Evolutionary conservation across 30 jellyfish, hydroid and myxozoan genomes (phyloP).

Genomic region (Hydractinia symbiolongicarpus): DNA sequence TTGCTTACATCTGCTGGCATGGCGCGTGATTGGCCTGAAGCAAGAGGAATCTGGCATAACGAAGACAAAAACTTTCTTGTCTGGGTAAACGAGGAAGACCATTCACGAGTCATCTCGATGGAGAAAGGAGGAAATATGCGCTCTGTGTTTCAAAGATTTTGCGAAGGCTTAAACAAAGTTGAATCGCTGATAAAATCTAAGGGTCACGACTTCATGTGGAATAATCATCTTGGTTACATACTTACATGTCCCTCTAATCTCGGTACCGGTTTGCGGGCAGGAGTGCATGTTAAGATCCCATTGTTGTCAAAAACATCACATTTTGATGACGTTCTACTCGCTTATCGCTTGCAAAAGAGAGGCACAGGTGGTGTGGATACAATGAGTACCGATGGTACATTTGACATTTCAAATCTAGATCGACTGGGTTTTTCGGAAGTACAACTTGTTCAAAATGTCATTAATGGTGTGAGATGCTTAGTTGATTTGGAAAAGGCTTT

Average conservation of each 20-base stretch:
- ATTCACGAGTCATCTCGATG: conserved; percentile 79
- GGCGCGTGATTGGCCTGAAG: conserved; percentile 93
- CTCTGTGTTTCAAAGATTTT: conserved; percentile 60
- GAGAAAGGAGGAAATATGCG: conserved; percentile 82
- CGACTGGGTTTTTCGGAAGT: conserved; percentile 87
- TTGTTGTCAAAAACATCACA: conserved; percentile 31
- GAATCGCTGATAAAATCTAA: conserved; percentile 48
- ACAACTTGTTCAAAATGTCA: neutral
- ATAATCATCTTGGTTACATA: conserved; percentile 69
- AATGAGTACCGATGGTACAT: conserved; percentile 65
- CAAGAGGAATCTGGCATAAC: conserved; percentile 81
- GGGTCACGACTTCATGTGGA: conserved; percentile 80
- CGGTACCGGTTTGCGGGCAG: conserved; percentile 63
- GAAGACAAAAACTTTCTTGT: conserved; percentile 57
- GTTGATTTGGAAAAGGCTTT: neutral
- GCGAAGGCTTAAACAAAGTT: conserved; percentile 50
- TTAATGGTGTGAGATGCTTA: neutral
- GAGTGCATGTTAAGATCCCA: conserved; percentile 72
- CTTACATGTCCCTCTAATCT: conserved; percentile 88
- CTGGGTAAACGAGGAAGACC: conserved; percentile 93
- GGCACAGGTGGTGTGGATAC: conserved; percentile 88
- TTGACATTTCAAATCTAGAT: conserved; percentile 72
- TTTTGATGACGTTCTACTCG: conserved; percentile 34
- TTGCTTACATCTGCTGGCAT: conserved; percentile 62
- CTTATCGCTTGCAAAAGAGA: conserved; percentile 56